A percentile compares a stretch with the other conserved stretches of the same genome.
Evolutionary conservation across 2,888 invertebrate species (phyloP).

Genomic region (Aspidapion aeneum): DNA sequence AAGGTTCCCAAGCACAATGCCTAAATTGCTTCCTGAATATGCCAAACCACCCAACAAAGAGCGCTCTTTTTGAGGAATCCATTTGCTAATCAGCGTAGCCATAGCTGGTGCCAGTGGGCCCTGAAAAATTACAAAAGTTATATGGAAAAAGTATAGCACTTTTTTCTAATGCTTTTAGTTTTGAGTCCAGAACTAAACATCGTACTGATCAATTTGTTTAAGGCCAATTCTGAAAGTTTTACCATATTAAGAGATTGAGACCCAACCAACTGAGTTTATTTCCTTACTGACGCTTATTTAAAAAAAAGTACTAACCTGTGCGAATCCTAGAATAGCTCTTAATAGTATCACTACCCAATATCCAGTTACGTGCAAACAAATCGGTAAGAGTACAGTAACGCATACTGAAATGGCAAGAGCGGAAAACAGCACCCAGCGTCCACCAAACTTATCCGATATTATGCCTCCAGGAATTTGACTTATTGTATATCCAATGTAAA

Average conservation of each 20-base stretch:
- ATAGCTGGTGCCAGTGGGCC: slow-evolving; percentile 69
- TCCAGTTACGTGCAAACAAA: slow-evolving; percentile 58
- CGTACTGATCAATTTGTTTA: too few species aligned
- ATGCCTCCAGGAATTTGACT: slow-evolving; percentile 81
- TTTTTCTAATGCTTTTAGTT: too few species aligned
- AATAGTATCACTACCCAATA: slow-evolving; percentile 63
- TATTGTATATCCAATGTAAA: slow-evolving; percentile 81
- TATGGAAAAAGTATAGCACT: too few species aligned
- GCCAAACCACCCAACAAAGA: slow-evolving; percentile 73
- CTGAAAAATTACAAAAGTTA: slow-evolving; percentile 35
- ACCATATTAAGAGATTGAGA: too few species aligned
- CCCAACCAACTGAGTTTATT: too few species aligned
- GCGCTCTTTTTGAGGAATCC: slow-evolving; percentile 74
- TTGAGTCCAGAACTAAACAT: too few species aligned
- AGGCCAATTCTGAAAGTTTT: too few species aligned
- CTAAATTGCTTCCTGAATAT: slow-evolving; percentile 71
- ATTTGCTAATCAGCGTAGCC: slow-evolving; percentile 57
- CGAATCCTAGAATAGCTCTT: slow-evolving; percentile 63
- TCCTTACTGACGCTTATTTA: too few species aligned
- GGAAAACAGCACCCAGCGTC: slow-evolving; percentile 75
- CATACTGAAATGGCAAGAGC: slow-evolving; percentile 77
- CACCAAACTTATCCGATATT: slow-evolving; percentile 75
- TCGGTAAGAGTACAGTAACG: slow-evolving; percentile 74
- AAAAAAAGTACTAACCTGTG: too few species aligned
- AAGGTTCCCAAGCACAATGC: slow-evolving; percentile 59